Evolutionary conservation across 2,113 vertebrate species (phyloP).

Genomic region (Symphodus melops): DNA sequence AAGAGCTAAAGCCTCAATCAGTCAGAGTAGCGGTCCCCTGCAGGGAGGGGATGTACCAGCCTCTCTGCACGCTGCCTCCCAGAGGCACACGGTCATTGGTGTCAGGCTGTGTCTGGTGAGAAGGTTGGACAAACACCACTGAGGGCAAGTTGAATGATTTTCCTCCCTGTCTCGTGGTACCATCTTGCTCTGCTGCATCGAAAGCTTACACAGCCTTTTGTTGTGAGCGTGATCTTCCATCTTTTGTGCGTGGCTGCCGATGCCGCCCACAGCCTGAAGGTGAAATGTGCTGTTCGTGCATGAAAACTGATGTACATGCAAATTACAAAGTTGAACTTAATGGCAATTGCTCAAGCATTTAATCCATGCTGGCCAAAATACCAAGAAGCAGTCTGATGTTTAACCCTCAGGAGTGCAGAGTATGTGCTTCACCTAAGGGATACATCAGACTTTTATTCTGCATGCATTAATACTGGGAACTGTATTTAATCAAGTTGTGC

Average conservation of each 20-base stretch:
- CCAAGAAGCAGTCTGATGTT: conserved; percentile 31
- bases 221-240: conserved; percentile 7
- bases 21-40: conserved; percentile 13
- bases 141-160: conserved; percentile 1
- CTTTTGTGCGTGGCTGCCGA: conserved; percentile 11
- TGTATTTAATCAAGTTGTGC: neutral
- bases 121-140: neutral
- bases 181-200: neutral
- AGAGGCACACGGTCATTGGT: conserved; percentile 6
- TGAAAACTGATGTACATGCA: conserved; percentile 54
- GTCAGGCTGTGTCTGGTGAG: conserved; percentile 9
- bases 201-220: conserved; percentile 28
- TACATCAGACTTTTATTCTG: neutral
- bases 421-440: neutral
- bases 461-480: neutral
- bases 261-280: neutral
- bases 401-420: conserved; percentile 20
- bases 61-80: conserved; percentile 4
- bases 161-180: neutral
- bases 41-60: conserved; percentile 11
- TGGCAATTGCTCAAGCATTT: conserved; percentile 30
- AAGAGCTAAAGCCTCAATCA: conserved; percentile 31
- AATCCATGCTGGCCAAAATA: conserved; percentile 29
- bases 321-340: conserved; percentile 25
- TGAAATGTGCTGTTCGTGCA: conserved; percentile 38